These are phyloP conservation scores for Ariopsis seemanni DNA, from an alignment of 2,113 vertebrate genomes.

Conservation along the genomic window DNA sequence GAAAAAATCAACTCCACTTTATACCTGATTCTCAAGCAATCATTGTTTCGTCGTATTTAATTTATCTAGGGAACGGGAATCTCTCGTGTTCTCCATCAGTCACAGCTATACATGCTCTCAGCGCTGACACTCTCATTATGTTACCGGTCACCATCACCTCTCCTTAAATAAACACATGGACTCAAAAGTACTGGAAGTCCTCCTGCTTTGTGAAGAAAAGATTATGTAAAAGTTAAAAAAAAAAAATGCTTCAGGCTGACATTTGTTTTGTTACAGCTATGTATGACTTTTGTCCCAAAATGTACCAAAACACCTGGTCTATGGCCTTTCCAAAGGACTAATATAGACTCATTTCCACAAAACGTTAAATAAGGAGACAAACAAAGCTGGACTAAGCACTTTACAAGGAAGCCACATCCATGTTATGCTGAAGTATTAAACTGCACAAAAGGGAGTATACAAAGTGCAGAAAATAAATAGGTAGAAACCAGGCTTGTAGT, in stretches of 20 bases:
- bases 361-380: conserved; percentile 16
- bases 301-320: conserved; percentile 22
- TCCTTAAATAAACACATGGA: conserved; percentile 35
- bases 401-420: background rate
- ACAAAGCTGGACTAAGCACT: conserved; percentile 38
- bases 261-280: conserved; percentile 25
- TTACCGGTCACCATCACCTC: conserved; percentile 8
- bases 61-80: background rate
- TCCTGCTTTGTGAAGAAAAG: background rate
- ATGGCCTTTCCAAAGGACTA: conserved; percentile 26
- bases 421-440: conserved; percentile 1
- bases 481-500: too few relatives aligned
- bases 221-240: conserved; percentile 12
- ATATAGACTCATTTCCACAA: conserved; percentile 16
- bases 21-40: background rate
- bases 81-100: conserved; percentile 16
- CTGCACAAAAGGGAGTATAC: background rate
- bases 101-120: background rate
- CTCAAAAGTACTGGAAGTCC: conserved; percentile 1
- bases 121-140: conserved; percentile 18
- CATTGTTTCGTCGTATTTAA: conserved; percentile 12
- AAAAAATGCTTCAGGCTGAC: conserved; percentile 19
- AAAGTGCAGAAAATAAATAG: background rate
- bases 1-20: background rate
- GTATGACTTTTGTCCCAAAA: conserved; percentile 2